Percentiles rank a stretch among this genome's conserved stretches.
phyloP scores from a whole-genome alignment of 1,140 invertebrate genomes.

The Chlorops oryzae region DNA sequence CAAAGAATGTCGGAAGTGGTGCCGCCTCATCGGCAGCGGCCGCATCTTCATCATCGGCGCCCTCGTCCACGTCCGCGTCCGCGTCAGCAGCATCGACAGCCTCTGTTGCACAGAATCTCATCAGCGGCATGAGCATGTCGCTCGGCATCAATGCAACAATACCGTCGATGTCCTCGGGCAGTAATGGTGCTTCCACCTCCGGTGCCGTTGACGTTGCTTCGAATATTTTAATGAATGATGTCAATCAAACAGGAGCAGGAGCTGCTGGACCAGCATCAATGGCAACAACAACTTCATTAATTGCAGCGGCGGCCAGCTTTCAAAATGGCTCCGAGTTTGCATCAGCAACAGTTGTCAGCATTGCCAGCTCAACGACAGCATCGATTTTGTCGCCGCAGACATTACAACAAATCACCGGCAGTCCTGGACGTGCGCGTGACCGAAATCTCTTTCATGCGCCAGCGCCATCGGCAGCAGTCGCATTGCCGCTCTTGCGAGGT shows the following conservation, averaged over 20 bases:
- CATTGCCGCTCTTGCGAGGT: conserved; percentile 40
- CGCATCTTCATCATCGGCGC: conserved; percentile 1
- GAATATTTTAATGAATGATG: too few species aligned
- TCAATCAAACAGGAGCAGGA: too few species aligned
- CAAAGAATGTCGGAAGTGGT: conserved; percentile 38
- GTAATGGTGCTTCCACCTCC: conserved; percentile 7
- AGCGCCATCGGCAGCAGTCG: conserved; percentile 30
- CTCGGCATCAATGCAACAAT: conserved; percentile 25
- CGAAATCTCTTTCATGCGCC: conserved; percentile 43
- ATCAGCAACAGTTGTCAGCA: neutral
- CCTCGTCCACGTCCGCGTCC: neutral
- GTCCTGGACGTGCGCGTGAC: conserved; percentile 45
- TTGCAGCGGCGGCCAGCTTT: neutral
- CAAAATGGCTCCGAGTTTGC: conserved; percentile 1
- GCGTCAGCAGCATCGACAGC: conserved; percentile 1
- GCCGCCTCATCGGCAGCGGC: conserved; percentile 21
- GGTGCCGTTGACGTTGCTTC: too few species aligned
- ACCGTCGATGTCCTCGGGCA: neutral
- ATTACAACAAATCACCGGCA: conserved; percentile 43
- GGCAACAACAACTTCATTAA: conserved; percentile 5
- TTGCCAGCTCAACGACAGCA: neutral
- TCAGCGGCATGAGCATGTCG: conserved; percentile 40
- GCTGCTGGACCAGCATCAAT: conserved; percentile 10
- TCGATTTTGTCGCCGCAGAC: conserved; percentile 30
- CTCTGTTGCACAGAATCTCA: conserved; percentile 36